phyloP scores from a whole-genome alignment of 1,140 invertebrate genomes.

The Psix sp. region DNA sequence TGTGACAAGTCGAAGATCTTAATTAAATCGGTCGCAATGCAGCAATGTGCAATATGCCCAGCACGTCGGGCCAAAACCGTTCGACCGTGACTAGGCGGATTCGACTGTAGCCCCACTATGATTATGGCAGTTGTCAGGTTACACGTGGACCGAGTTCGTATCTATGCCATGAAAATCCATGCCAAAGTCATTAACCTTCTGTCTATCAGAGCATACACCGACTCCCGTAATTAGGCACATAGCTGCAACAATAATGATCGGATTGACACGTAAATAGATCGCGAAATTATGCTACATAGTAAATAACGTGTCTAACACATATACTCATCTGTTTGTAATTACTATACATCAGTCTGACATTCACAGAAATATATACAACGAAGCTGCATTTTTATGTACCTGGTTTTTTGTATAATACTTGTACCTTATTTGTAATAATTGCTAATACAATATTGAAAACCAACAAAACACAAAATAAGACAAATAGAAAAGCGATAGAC shows the following conservation, averaged over 20 bases:
- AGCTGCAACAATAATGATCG: slow-evolving; percentile 65
- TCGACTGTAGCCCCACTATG: slow-evolving; percentile 42
- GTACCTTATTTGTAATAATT: too few species aligned
- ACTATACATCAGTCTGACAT: slow-evolving; percentile 9
- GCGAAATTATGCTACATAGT: slow-evolving; percentile 66
- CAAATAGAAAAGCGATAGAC: too few species aligned
- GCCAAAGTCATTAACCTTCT: slow-evolving; percentile 64
- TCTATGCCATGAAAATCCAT: slow-evolving; percentile 65
- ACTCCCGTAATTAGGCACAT: slow-evolving; percentile 51
- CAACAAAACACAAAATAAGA: too few species aligned
- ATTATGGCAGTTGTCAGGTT: slow-evolving; percentile 63
- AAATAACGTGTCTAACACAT: slow-evolving; percentile 60
- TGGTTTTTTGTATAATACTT: too few species aligned
- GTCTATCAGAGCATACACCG: slow-evolving; percentile 43
- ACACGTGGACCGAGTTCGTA: slow-evolving; percentile 39
- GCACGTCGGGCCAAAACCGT: slow-evolving; percentile 41
- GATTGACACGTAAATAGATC: slow-evolving; percentile 71
- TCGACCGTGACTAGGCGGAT: slow-evolving; percentile 43
- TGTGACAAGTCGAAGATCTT: slow-evolving; percentile 27
- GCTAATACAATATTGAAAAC: too few species aligned
- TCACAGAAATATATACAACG: not conserved
- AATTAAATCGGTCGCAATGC: slow-evolving; percentile 53
- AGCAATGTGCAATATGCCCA: slow-evolving; percentile 62
- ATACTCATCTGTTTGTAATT: slow-evolving; percentile 42
- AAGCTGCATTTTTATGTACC: too few species aligned